phyloP scores from a whole-genome alignment of 2,113 vertebrate genomes.

The Nesogale talazaci region DNA sequence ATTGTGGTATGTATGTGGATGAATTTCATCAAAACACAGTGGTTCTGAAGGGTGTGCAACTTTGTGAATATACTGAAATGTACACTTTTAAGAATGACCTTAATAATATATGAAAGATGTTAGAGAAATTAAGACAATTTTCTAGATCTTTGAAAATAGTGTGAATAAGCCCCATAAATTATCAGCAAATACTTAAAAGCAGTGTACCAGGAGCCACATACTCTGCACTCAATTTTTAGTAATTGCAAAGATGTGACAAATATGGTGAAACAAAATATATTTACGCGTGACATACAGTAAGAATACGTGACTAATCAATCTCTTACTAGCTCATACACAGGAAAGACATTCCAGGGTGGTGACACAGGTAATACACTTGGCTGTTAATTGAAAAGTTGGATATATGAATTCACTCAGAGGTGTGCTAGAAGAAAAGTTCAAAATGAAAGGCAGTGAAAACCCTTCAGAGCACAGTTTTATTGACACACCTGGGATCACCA shows the following conservation, averaged over 20 bases:
- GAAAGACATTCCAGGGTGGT: neutral
- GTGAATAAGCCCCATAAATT: neutral
- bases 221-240: neutral
- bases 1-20: too few relatives aligned
- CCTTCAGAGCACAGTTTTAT: neutral
- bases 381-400: neutral
- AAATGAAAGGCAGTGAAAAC: neutral
- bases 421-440: neutral
- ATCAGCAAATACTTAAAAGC: slow-evolving; percentile 31
- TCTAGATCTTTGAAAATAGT: slow-evolving; percentile 39
- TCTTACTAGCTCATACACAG: neutral
- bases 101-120: slow-evolving; percentile 18
- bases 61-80: slow-evolving; percentile 30
- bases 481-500: neutral
- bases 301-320: slow-evolving; percentile 28
- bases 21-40: too few relatives aligned
- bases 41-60: neutral
- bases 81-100: slow-evolving; percentile 37
- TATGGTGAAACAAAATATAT: slow-evolving; percentile 42
- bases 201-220: neutral
- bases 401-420: neutral
- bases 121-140: neutral
- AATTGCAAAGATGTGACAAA: neutral
- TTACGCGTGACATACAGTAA: neutral
- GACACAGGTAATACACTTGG: neutral